Conservation (phyloP, 1,140 invertebrate genomes). For the Eubasilissa regina region DNA sequence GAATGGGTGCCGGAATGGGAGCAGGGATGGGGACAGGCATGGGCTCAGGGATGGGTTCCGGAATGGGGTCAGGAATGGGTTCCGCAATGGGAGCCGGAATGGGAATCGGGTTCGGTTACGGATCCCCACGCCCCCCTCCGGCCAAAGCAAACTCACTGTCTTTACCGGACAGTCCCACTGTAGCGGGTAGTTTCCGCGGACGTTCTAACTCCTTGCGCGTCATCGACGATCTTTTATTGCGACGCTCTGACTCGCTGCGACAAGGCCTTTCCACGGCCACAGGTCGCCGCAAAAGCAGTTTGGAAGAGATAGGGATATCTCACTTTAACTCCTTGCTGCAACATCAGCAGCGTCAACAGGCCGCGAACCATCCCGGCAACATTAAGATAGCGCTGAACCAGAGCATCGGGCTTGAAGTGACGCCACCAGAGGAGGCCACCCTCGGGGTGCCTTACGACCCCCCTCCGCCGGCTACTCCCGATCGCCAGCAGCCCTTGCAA, state of each 20-base stretch:
- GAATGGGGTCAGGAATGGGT: conserved; percentile 62
- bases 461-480: conserved; percentile 61
- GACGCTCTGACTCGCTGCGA: conserved; percentile 87
- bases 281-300: conserved; percentile 81
- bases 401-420: conserved; percentile 88
- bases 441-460: conserved; percentile 71
- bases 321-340: conserved; percentile 78
- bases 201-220: conserved; percentile 89
- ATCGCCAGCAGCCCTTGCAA: conserved; percentile 83
- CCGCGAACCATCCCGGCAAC: conserved; percentile 75
- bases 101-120: conserved; percentile 68
- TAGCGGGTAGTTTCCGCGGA: conserved; percentile 81
- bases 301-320: conserved; percentile 89
- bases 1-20: conserved; percentile 64
- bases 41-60: conserved; percentile 16
- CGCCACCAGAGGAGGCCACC: conserved; percentile 83
- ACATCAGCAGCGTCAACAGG: conserved; percentile 72
- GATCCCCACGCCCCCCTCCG: conserved; percentile 80
- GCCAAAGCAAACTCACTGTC: conserved; percentile 92
- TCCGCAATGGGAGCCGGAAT: conserved; percentile 69
- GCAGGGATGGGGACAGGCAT: conserved; percentile 13
- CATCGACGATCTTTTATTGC: conserved; percentile 86
- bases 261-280: conserved; percentile 77
- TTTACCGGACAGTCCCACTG: conserved; percentile 88
- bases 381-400: conserved; percentile 90